A percentile compares a stretch with the other conserved stretches of the same genome.
Evolutionary conservation across 2,113 vertebrate species (phyloP).

Genomic region (Trochalopteron elliotii): DNA sequence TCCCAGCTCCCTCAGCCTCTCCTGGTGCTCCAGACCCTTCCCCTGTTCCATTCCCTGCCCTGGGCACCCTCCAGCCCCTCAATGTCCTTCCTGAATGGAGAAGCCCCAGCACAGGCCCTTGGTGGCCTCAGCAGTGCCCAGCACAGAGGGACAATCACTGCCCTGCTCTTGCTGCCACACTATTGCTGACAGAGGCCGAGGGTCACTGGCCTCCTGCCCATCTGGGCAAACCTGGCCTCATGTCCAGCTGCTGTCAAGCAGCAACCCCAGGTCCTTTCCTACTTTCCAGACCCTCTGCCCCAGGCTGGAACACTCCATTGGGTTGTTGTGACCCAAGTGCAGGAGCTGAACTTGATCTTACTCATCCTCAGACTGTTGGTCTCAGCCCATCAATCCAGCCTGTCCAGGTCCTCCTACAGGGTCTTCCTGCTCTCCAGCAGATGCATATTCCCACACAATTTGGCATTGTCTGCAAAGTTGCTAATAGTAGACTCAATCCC

Average conservation of each 20-base stretch:
- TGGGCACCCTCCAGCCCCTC: rapidly evolving
- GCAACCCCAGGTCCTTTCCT: not conserved
- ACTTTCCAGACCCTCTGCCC: not conserved
- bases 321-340: not conserved
- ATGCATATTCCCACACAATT: not conserved
- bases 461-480: rapidly evolving
- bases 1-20: not conserved
- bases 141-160: not conserved
- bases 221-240: not conserved
- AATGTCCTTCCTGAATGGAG: rapidly evolving
- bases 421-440: not conserved
- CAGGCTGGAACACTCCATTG: not conserved
- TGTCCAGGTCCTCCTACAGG: not conserved
- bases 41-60: rapidly evolving
- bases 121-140: not conserved
- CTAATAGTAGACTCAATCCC: not conserved
- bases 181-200: not conserved
- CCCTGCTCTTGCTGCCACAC: not conserved
- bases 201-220: not conserved
- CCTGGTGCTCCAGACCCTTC: not conserved
- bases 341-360: not conserved
- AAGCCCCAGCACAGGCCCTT: not conserved
- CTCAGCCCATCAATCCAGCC: not conserved
- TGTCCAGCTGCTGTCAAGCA: not conserved
- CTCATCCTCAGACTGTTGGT: not conserved